These are phyloP conservation scores for Rhopalosiphum padi DNA, from an alignment of 1,140 invertebrate species.

Conservation along the genomic window DNA sequence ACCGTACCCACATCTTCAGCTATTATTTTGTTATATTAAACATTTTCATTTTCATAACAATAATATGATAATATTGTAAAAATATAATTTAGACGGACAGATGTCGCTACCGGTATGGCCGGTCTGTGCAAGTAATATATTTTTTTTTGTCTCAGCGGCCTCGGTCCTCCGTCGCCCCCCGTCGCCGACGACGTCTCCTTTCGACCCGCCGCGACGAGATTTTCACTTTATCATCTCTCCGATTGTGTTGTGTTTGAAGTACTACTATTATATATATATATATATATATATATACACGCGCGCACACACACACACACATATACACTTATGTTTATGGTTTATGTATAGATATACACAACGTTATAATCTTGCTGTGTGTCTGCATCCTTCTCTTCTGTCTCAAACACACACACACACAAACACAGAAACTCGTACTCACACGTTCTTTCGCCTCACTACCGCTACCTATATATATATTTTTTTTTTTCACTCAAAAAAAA, in stretches of 20 bases:
- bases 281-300: too few species aligned
- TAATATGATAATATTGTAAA: too few species aligned
- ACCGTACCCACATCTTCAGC: too few species aligned
- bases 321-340: background rate
- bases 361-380: background rate
- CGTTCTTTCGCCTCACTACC: background rate
- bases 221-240: slow-evolving; percentile 13
- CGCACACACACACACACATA: background rate
- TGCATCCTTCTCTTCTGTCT: background rate
- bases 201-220: background rate
- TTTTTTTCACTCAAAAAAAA: background rate
- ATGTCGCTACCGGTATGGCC: background rate
- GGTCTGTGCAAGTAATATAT: background rate
- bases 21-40: too few species aligned
- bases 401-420: background rate
- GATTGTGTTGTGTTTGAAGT: background rate
- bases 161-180: background rate
- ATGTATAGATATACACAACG: background rate
- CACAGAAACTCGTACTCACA: background rate
- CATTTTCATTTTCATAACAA: too few species aligned
- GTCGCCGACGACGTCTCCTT: background rate
- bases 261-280: background rate
- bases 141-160: background rate
- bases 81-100: background rate
- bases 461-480: background rate